phyloP scores from a whole-genome alignment of 2,797 vertebrate genomes.

The Oreortyx pictus region DNA sequence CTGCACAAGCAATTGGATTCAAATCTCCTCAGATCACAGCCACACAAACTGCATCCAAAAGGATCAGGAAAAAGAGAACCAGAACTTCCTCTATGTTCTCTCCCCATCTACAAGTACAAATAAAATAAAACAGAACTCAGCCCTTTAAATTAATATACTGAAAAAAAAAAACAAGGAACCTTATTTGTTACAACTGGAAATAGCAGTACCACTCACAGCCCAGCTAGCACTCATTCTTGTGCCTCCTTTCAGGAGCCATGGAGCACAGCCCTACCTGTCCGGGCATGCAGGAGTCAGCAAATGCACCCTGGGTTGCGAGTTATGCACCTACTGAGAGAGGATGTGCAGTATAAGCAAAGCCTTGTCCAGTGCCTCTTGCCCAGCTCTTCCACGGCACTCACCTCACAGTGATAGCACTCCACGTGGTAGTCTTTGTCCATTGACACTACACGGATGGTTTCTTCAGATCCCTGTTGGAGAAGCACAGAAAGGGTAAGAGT shows the following conservation, averaged over 20 bases:
- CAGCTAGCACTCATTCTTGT: background rate
- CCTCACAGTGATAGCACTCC: conserved; percentile 99
- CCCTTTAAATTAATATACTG: background rate
- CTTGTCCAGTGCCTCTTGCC: background rate
- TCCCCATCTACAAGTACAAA: background rate
- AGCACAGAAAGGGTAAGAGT: background rate
- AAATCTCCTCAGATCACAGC: background rate
- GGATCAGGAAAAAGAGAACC: background rate
- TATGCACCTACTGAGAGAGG: background rate
- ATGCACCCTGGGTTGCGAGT: background rate
- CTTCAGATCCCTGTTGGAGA: conserved; percentile 90
- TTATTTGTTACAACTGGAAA: background rate
- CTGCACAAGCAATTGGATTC: background rate
- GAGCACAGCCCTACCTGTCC: background rate
- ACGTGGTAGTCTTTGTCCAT: conserved; percentile 99
- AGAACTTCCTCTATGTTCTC: background rate
- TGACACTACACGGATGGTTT: conserved; percentile 97
- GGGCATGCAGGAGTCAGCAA: background rate
- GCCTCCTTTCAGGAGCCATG: background rate
- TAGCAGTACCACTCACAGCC: background rate
- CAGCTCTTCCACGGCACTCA: conserved; percentile 54
- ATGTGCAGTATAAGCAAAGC: background rate
- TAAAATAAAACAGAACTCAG: background rate
- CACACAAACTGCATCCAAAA: background rate
- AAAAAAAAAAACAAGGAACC: background rate